Base-by-base conservation (phyloP, 2,797 vertebrate genomes). In the Eptatretus atami region DNA sequence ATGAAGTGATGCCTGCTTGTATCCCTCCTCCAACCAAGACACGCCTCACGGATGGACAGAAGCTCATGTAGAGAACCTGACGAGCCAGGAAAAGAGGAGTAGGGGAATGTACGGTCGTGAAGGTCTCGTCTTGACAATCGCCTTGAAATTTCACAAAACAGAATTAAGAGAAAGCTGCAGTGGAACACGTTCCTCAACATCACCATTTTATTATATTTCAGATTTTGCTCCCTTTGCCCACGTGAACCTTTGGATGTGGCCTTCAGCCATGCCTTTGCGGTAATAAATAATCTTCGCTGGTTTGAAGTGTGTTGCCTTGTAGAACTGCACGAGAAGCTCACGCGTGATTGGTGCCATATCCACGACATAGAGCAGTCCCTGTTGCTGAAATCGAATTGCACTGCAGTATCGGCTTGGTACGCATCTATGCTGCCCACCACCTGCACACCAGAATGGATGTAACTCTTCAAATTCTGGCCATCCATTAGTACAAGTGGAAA, bases 1-100 rank as follows among this genome's bases (percentile, higher is more conserved):
- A 96, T 94, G 71, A 93, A 96, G 90, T 96, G 76, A 96, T 96
- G 73, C 90, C 90, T 15, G 90, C 76, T 96, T 87, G 75, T 96
- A 96, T 73, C 95, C 90, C 68, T 95, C 94, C 76, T 96, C 90
- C 76, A 96, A 73, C 82, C 85, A 75, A 96, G 95, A 68, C 90
- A 96, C 75, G 90, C 90, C 78, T 96, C 90, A 67, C 90, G 79
- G 71, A 96, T 92, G 69, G 90, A 87, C 72, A 96, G 79, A 75
- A 96, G 81, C 70, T 96, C 90, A 65, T 92, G 93, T 96, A 94
- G 73, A 96, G 80, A 73, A 96, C 90, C 90, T 95, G 67, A 6
- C 68, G 63, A 31, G 52, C 1, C 53, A 4, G 14, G 31, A 66
- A 31, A 68, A 66, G 70, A 67, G 24, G 60, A 52, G 6, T 1